Conservation (phyloP, 2,113 vertebrate genomes). For the Callithrix jacchus region DNA sequence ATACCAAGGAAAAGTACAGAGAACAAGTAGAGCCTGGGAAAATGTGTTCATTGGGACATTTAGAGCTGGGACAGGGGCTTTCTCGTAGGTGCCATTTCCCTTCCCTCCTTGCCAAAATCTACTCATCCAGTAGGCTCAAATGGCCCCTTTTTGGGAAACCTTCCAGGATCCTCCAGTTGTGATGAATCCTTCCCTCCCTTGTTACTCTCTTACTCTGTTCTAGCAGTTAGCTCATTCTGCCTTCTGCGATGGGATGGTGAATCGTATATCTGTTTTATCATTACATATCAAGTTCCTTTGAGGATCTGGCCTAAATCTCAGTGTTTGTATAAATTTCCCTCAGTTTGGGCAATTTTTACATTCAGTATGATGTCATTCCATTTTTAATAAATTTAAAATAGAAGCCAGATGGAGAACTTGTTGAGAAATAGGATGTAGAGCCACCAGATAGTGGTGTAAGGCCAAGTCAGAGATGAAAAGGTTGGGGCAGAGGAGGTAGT, state of each 20-base stretch:
- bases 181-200: not conserved
- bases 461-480: not conserved
- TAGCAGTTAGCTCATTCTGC: not conserved
- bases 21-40: not conserved
- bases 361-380: not conserved
- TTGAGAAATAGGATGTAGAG: not conserved
- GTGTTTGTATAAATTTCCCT: not conserved
- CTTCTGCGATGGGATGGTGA: not conserved
- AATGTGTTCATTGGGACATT: not conserved
- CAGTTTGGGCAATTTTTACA: not conserved
- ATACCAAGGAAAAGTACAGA: not conserved
- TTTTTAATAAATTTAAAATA: not conserved
- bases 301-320: not conserved
- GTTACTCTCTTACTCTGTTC: too few relatives aligned
- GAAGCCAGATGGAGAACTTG: not conserved
- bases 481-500: not conserved
- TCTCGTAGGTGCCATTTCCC: not conserved
- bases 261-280: not conserved
- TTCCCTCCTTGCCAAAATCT: not conserved
- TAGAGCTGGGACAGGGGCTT: not conserved
- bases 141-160: not conserved
- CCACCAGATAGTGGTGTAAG: not conserved
- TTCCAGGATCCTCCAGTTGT: not conserved
- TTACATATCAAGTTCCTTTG: not conserved
- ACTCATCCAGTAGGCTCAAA: not conserved